Evolutionary conservation across 1,140 invertebrate genomes (phyloP), one percentile per base, ranked within the genome.

Genomic region (Macrosteles quadrilineatus): DNA sequence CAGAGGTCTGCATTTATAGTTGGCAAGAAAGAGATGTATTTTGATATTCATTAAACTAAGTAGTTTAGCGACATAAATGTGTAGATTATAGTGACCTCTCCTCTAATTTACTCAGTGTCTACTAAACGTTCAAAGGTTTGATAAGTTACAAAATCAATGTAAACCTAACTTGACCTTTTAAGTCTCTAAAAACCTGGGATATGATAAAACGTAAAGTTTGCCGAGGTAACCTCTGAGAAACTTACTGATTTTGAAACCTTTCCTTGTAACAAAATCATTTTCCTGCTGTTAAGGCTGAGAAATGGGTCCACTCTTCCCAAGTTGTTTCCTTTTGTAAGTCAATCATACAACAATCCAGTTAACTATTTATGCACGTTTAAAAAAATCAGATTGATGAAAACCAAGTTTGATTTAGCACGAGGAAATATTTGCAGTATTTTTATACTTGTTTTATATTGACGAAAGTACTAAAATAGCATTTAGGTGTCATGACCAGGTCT

Each of bases 361-460:
- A 59, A 27, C 27, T 14, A 27, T 11, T 59, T 29, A 9, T 11
- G 23, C 21, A 23, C 6, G 17, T 59, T 59, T 2, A 27, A 27
- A 27, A 21, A 59, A 23, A 11, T 14, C 21, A 9, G 6, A 9
- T 40, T 17, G 27, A 27, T 59, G 55, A 4, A 59, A 27, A 59
- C 4, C 25, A 14, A 59, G 21, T 27, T 59, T 59, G 21, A 27
- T 59, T 59, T 59, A 25, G 25, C 12, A 11, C 12, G 12, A 59
- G 12, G 25, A 59, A 59, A 29, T 59, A 29, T 59, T 9, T 29
- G 25, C 55, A 59, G 55, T 59, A 59, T 59, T 59, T 59, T 59
- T 59, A 59, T 59, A 59, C 27, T 25, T 59, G 12, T 50, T 19
- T 23, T 59, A 30, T 59, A 59, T 59, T 23, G n/a, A 59, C 9